A percentile compares a stretch with the other conserved stretches of the same genome.
Conservation (phyloP, 2,113 vertebrate genomes). For the Centrocercus urophasianus region DNA sequence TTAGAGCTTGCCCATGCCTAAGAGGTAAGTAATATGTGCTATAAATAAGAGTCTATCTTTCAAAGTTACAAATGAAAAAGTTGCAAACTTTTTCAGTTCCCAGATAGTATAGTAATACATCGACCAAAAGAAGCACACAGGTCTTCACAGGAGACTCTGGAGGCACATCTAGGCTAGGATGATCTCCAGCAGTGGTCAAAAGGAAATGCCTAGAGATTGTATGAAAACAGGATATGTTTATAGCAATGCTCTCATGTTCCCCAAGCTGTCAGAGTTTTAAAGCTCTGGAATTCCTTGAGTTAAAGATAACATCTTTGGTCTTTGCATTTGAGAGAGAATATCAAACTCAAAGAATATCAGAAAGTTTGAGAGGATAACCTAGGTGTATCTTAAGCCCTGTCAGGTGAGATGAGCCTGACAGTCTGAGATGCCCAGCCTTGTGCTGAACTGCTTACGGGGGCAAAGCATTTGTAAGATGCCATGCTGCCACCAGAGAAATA, state of each 20-base stretch:
- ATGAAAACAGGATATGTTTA: neutral
- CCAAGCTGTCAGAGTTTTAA: neutral
- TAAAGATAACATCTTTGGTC: neutral
- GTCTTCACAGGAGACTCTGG: neutral
- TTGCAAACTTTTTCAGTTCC: neutral
- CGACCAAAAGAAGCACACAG: neutral
- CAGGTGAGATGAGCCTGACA: neutral
- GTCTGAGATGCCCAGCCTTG: neutral
- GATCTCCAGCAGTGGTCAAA: neutral
- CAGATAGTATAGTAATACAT: neutral
- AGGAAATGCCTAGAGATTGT: neutral
- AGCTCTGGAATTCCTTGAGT: neutral
- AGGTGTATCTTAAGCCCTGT: neutral
- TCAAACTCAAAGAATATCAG: neutral
- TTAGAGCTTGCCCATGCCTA: neutral
- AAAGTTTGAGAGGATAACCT: neutral
- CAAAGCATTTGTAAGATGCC: neutral
- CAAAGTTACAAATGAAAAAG: neutral
- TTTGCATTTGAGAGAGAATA: neutral
- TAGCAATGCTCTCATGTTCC: neutral
- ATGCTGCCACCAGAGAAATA: neutral
- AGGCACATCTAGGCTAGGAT: neutral
- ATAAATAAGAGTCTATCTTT: neutral
- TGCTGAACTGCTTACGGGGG: neutral
- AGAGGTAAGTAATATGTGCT: neutral